phyloP scores from a whole-genome alignment of 2,113 vertebrate genomes.

The Caranx ignobilis region DNA sequence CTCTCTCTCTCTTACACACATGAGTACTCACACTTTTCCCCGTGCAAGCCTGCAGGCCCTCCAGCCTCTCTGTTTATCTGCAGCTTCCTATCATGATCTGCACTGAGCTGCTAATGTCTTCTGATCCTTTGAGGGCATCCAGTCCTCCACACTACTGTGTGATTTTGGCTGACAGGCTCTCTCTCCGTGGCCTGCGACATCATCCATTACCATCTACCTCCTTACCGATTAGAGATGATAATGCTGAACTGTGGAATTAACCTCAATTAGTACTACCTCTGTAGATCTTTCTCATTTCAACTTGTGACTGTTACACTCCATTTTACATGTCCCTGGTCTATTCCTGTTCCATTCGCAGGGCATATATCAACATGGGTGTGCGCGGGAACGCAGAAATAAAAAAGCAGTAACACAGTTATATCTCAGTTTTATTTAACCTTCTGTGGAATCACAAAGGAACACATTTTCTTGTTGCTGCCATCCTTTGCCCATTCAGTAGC shows the following conservation, averaged over 20 bases:
- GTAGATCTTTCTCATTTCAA: slow-evolving; percentile 68
- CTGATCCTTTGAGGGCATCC: slow-evolving; percentile 80
- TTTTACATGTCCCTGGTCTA: slow-evolving; percentile 43
- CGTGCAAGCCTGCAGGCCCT: slow-evolving; percentile 22
- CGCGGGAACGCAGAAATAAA: slow-evolving; percentile 12
- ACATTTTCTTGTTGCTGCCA: neutral
- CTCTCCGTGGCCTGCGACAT: slow-evolving; percentile 80
- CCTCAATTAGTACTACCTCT: slow-evolving; percentile 86
- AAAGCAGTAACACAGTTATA: neutral
- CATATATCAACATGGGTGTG: slow-evolving; percentile 27
- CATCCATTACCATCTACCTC: slow-evolving; percentile 68
- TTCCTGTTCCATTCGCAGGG: slow-evolving; percentile 41
- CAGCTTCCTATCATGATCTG: slow-evolving; percentile 66
- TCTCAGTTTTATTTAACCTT: slow-evolving; percentile 1
- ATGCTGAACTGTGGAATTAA: slow-evolving; percentile 81
- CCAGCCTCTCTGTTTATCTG: slow-evolving; percentile 63
- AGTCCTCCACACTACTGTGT: slow-evolving; percentile 35
- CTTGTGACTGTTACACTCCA: slow-evolving; percentile 49
- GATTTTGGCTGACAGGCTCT: slow-evolving; percentile 73
- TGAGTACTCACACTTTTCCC: neutral
- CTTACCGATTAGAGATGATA: slow-evolving; percentile 66
- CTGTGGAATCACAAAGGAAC: neutral
- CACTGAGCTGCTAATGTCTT: slow-evolving; percentile 75
- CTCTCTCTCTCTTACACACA: slow-evolving; percentile 11
- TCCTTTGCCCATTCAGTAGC: neutral